Evolutionary conservation across 2,888 invertebrate genomes (phyloP), one percentile per base, ranked within the genome.

Genomic region (Phymatocera aterrima): DNA sequence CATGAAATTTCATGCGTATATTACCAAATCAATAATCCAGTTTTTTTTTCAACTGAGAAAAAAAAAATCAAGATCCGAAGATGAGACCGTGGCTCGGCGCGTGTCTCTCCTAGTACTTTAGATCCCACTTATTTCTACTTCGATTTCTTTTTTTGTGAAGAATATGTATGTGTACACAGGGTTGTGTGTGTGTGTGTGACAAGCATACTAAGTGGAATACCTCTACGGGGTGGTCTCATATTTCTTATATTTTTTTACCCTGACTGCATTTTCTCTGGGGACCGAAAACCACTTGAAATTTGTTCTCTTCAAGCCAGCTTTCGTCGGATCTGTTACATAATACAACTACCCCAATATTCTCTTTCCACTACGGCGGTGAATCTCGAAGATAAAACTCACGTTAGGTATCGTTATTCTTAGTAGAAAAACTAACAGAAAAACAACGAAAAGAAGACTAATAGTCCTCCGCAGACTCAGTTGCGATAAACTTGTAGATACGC

Each of bases 281-380:
- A 68, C 24, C n/a, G n/a, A 68, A 46, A 34, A 68, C 43, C 68
- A 68, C 68, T 68, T 28, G 68, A 46, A 43, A 68, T 43, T 24
- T 68, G 24, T 37, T 61, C n/a, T 31, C 15, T 0, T 10, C 12
- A 40, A 68, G 24, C 65, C 37, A 64, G 61, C 37, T 37, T 28
- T 15, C 43, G 15, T 46, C 54, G 12, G 43, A 15, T 46, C 40
- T 46, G 3, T 68, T 12, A 68, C 43, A 46, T 68, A n/a, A 46
- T 68, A 34, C 46, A n/a, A 21, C 8, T 28, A 28, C 40, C 68
- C 46, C 40, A 68, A 68, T 46, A 68, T 46, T 68, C 68, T 46
- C 68, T 40, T 40, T 46, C 24, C 37, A 64, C 24, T 18, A 18
- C 1, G 34, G n/a, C 61, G 18, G 61, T 37, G 18, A 37, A 64